Evolutionary conservation across 2,888 invertebrate species (phyloP).

Genomic region (Apotomis betuletana): DNA sequence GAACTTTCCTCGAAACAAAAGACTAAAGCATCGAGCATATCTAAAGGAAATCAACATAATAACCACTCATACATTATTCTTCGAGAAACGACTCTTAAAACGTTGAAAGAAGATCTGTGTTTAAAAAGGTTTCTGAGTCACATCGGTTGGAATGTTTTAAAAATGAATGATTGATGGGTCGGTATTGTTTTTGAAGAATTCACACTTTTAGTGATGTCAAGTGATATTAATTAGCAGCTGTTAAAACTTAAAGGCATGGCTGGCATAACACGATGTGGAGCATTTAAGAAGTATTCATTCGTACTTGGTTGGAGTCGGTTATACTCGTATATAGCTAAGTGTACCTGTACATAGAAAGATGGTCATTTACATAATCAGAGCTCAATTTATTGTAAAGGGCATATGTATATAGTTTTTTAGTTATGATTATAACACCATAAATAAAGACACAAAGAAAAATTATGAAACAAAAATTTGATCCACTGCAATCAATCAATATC

Average conservation of each 20-base stretch:
- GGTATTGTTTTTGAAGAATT: slow-evolving; percentile 53
- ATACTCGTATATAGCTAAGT: too few relatives aligned
- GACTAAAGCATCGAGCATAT: slow-evolving; percentile 47
- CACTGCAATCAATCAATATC: too few relatives aligned
- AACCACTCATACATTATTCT: slow-evolving; percentile 46
- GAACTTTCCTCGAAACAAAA: slow-evolving; percentile 50
- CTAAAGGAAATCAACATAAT: slow-evolving; percentile 62
- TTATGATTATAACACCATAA: too few relatives aligned
- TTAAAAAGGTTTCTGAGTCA: slow-evolving; percentile 34
- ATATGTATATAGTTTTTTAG: too few relatives aligned
- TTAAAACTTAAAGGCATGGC: slow-evolving; percentile 14
- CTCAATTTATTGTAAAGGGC: too few relatives aligned
- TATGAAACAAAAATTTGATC: too few relatives aligned
- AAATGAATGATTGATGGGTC: slow-evolving; percentile 55
- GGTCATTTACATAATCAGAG: too few relatives aligned
- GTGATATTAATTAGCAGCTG: slow-evolving; percentile 33
- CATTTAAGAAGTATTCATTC: not conserved
- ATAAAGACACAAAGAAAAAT: too few relatives aligned
- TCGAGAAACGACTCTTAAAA: not conserved
- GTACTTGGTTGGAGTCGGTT: too few relatives aligned
- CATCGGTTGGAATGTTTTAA: slow-evolving; percentile 46
- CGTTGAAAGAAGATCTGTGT: not conserved
- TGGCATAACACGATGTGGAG: not conserved
- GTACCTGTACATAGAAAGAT: too few relatives aligned
- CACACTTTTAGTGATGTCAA: slow-evolving; percentile 16